Base-by-base conservation (phyloP, 2,888 invertebrate species). In the Dynastes grantii region DNA sequence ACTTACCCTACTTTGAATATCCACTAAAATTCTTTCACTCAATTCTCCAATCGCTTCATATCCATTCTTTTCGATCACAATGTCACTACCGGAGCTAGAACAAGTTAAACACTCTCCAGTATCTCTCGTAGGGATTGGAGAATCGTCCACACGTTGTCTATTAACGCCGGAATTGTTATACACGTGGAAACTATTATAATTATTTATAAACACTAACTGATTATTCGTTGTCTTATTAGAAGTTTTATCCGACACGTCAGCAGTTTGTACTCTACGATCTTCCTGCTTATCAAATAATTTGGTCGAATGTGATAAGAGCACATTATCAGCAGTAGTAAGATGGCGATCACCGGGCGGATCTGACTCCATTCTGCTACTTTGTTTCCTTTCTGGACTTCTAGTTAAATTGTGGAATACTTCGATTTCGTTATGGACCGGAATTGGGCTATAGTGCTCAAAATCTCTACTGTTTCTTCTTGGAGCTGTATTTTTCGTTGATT, bases 1-100 rank as follows among this genome's bases (percentile, higher is more conserved):
- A 86, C 90, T 90, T 88, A 94, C 95, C 90, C 93, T 94, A 81
- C 93, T 94, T 83, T 93, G 93, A 67, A 95, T 89, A 85, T 94
- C 93, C 82, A 92, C 90, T 27, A 93, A 86, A 4, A 93, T 91
- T 79, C 92, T 90, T 78, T 90, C 90, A 70, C 92, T 92, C 13
- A 94, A 91, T 40, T 93, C 88, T 6, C 90, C 91, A 0, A 76
- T 53, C n/a, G n/a, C 64, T 2, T 82, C 81, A 16, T 94, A 93
- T 93, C 94, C 93, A 51, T 77, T 81, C 37, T 79, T 82, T 27
- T 84, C 83, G 11, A 80, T 32, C 22, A 82, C 81, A 79, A 81
- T 81, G 76, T 84, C 83, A 78, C 83, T 84, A 80, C 85, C 85
- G 22, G 84, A 85, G 80, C 82, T 87, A 86, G 89, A 85, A 89